phyloP scores from a whole-genome alignment of 2,888 invertebrate genomes.

The Saturnia japonica region DNA sequence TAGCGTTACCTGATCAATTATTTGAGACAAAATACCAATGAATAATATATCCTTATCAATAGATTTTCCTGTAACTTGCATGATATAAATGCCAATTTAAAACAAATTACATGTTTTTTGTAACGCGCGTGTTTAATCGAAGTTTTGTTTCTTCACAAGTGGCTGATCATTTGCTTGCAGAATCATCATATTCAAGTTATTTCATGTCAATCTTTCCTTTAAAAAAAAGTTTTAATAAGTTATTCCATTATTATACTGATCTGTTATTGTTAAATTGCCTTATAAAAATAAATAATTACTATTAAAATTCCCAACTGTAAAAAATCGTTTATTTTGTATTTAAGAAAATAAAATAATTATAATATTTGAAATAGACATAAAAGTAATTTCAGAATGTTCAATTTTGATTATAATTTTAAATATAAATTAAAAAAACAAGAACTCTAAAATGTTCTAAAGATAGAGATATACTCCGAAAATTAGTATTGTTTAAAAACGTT shows the following conservation, averaged over 20 bases:
- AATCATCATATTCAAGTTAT: background rate
- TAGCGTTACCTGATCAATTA: background rate
- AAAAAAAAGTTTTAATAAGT: background rate
- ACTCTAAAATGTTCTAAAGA: background rate
- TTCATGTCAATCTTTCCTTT: background rate
- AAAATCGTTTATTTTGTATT: background rate
- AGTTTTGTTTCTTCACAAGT: background rate
- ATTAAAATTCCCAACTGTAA: background rate
- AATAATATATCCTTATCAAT: background rate
- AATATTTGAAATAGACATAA: background rate
- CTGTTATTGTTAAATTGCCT: background rate
- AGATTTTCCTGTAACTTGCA: background rate
- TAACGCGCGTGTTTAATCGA: background rate
- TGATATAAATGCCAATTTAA: background rate
- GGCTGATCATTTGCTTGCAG: slow-evolving; percentile 8
- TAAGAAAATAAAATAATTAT: background rate
- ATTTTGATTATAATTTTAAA: background rate
- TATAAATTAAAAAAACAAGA: background rate
- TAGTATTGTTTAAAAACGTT: background rate
- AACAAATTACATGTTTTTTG: background rate
- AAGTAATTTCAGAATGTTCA: background rate
- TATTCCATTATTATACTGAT: background rate
- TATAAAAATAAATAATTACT: background rate
- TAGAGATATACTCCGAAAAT: background rate
- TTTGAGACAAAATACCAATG: background rate